Conservation (phyloP, 2,113 vertebrate species). For the Gadus chalcogrammus region DNA sequence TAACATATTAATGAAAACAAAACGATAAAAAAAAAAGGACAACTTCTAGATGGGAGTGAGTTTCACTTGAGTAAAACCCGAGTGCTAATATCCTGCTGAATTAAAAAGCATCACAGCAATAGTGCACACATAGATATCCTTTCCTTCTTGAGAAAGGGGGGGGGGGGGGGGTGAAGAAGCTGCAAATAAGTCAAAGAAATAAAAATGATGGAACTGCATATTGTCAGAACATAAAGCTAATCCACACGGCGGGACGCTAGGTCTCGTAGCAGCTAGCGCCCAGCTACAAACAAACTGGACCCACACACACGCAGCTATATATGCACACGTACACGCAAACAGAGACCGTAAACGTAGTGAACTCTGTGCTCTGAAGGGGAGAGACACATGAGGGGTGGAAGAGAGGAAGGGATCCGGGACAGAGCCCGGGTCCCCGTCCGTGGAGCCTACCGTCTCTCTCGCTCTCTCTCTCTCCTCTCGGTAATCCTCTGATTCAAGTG, state of each 20-base stretch:
- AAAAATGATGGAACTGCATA: conserved; percentile 23
- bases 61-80: not conserved
- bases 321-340: conserved; percentile 28
- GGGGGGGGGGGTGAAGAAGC: not conserved
- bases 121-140: conserved; percentile 13
- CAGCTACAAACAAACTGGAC: not conserved
- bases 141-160: conserved; percentile 15
- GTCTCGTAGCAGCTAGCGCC: conserved; percentile 18
- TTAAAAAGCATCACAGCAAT: conserved; percentile 26
- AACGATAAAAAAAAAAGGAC: too few species aligned
- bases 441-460: conserved; percentile 25
- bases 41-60: too few species aligned
- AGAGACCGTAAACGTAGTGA: conserved; percentile 41
- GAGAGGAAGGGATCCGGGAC: not conserved
- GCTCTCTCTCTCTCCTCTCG: conserved; percentile 13
- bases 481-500: conserved; percentile 60
- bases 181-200: conserved; percentile 8
- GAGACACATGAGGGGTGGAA: conserved; percentile 16
- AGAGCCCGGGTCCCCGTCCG: not conserved
- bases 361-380: conserved; percentile 32
- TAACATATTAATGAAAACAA: conserved; percentile 25
- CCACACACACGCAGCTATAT: conserved; percentile 8
- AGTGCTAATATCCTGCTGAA: conserved; percentile 32
- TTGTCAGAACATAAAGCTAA: conserved; percentile 47
- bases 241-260: conserved; percentile 44